Evolutionary conservation across 2,888 invertebrate species (phyloP).

Genomic region (Tryphoninae sp.): DNA sequence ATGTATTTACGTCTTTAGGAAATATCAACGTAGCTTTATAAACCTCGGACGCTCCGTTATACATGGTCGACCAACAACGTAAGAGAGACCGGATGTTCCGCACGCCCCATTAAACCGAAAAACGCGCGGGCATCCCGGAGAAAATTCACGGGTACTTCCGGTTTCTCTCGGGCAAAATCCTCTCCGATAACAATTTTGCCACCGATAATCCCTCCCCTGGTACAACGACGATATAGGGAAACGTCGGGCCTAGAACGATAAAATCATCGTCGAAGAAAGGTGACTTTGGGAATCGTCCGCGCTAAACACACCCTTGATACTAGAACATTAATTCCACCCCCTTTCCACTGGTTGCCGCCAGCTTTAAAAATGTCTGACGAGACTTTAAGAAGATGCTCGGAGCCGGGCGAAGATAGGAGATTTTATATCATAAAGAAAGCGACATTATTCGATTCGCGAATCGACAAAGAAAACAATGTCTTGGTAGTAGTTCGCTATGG

Average conservation of each 20-base stretch:
- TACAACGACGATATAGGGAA: slow-evolving; percentile 30
- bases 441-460: slow-evolving; percentile 35
- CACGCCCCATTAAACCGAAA: slow-evolving; percentile 80
- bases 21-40: slow-evolving; percentile 74
- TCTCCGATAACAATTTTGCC: slow-evolving; percentile 38
- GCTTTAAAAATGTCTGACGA: too few species aligned
- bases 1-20: slow-evolving; percentile 79
- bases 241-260: too few species aligned
- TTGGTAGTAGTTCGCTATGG: slow-evolving; percentile 33
- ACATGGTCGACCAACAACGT: slow-evolving; percentile 52
- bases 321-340: too few species aligned
- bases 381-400: too few species aligned
- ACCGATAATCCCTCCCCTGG: slow-evolving; percentile 1
- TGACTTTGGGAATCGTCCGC: too few species aligned
- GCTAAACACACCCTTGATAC: too few species aligned
- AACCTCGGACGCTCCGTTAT: slow-evolving; percentile 61
- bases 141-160: slow-evolving; percentile 49
- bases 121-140: slow-evolving; percentile 55
- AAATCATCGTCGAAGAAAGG: too few species aligned
- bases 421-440: too few species aligned
- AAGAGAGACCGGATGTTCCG: slow-evolving; percentile 75
- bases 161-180: slow-evolving; percentile 10
- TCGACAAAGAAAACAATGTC: slow-evolving; percentile 56
- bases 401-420: too few species aligned
- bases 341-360: too few species aligned